Conservation (phyloP, 2,888 invertebrate genomes). For the Mylabris sibirica region DNA sequence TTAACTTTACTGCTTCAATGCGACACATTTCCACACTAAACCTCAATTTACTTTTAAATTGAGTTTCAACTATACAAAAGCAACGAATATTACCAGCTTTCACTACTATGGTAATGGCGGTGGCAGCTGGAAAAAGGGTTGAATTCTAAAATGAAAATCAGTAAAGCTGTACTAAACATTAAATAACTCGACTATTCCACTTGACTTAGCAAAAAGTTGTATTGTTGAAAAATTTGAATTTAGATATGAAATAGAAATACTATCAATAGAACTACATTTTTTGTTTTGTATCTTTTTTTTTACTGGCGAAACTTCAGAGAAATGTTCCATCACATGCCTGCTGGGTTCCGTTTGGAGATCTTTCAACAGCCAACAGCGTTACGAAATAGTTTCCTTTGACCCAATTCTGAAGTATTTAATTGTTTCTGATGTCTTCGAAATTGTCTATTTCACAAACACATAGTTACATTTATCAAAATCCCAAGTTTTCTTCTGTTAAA, state of each 20-base stretch:
- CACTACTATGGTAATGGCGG: background rate
- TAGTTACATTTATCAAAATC: too few relatives aligned
- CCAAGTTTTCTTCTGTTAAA: too few relatives aligned
- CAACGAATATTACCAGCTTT: conserved; percentile 7
- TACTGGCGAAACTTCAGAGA: background rate
- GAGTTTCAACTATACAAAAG: conserved; percentile 28
- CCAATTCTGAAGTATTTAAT: background rate
- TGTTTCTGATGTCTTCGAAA: background rate
- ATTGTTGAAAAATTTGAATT: background rate
- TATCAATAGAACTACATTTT: background rate
- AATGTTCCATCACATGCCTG: background rate
- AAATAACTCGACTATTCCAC: background rate
- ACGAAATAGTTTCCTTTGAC: background rate
- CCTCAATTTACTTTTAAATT: conserved; percentile 33
- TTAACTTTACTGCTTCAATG: conserved; percentile 22
- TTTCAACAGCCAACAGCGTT: background rate
- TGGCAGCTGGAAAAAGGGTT: conserved; percentile 3
- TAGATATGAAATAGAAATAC: background rate
- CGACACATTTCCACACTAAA: conserved; percentile 19
- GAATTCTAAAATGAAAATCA: background rate
- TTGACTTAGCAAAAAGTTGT: background rate
- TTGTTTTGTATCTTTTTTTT: background rate
- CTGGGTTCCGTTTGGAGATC: background rate
- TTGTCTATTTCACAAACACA: background rate
- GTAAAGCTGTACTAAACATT: background rate